Percentiles rank a stretch among this genome's conserved stretches.
These are phyloP conservation scores for Eremobia ochroleuca DNA, from an alignment of 2,888 invertebrate species.

Conservation along the genomic window DNA sequence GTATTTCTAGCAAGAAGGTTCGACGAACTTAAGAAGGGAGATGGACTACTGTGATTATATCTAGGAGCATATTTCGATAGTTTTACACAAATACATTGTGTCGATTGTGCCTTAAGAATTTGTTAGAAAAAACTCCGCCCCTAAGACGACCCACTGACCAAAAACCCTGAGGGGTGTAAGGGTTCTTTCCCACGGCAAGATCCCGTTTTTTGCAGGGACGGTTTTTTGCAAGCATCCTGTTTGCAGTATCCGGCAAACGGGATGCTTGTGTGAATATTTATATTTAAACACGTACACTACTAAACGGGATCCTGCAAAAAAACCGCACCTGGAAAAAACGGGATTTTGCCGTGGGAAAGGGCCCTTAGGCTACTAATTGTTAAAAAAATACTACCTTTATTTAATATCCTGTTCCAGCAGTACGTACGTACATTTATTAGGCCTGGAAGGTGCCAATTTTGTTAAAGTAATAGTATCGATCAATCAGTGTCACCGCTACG, in stretches of 20 bases:
- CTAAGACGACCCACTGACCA: too few relatives aligned
- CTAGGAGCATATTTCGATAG: slow-evolving; percentile 9
- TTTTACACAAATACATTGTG: slow-evolving; percentile 28
- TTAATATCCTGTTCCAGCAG: slow-evolving; percentile 7
- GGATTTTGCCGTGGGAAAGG: too few relatives aligned
- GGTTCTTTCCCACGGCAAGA: too few relatives aligned
- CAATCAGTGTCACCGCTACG: slow-evolving; percentile 16
- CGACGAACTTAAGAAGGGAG: neutral
- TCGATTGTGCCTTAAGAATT: neutral
- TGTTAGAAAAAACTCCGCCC: too few relatives aligned
- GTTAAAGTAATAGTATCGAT: slow-evolving; percentile 26
- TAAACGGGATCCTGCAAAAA: too few relatives aligned
- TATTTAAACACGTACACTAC: too few relatives aligned
- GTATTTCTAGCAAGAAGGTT: neutral
- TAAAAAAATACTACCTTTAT: slow-evolving; percentile 20
- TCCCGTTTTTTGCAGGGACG: too few relatives aligned
- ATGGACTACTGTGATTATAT: slow-evolving; percentile 3
- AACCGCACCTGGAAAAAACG: too few relatives aligned
- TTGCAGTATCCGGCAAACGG: too few relatives aligned
- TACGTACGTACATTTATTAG: slow-evolving; percentile 9
- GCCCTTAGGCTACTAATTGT: slow-evolving; percentile 1
- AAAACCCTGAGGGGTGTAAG: too few relatives aligned
- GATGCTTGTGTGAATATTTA: too few relatives aligned
- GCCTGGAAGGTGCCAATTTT: slow-evolving; percentile 26
- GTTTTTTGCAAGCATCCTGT: too few relatives aligned